A percentile compares a stretch with the other conserved stretches of the same genome.
Evolutionary conservation across 2,888 invertebrate species (phyloP).

Genomic region (Mycalesis mineus): DNA sequence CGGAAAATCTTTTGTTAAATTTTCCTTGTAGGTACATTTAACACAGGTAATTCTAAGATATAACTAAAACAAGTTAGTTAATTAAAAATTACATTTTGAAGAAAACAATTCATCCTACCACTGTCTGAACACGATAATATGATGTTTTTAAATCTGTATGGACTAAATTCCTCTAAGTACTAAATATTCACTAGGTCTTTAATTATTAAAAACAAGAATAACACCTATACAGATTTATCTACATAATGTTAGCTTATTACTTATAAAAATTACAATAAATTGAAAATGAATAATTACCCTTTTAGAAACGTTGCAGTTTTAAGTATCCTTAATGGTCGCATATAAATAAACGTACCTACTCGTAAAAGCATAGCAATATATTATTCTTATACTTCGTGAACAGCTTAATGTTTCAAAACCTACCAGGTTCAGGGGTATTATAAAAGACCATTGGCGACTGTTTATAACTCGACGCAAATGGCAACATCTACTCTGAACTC

Average conservation of each 20-base stretch:
- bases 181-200: too few species aligned
- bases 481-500: constrained; percentile 48
- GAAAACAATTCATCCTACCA: too few species aligned
- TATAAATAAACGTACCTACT: background rate
- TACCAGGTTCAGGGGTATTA: constrained; percentile 24
- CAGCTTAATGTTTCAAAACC: constrained; percentile 20
- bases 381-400: constrained; percentile 10
- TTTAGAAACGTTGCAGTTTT: background rate
- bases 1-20: constrained; percentile 3
- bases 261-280: background rate
- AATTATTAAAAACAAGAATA: too few species aligned
- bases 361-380: background rate
- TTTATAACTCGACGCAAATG: constrained; percentile 43
- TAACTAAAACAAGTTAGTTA: too few species aligned
- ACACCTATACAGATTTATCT: too few species aligned
- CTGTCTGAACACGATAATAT: too few species aligned
- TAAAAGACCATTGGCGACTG: constrained; percentile 34
- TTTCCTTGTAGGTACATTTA: background rate
- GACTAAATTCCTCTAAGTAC: too few species aligned
- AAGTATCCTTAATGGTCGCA: background rate
- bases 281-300: background rate
- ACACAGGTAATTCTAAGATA: background rate
- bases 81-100: too few species aligned
- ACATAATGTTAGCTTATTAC: too few species aligned
- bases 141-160: too few species aligned